A percentile compares a stretch with the other conserved stretches of the same genome.
These are phyloP conservation scores for Apamea monoglypha DNA, from an alignment of 2,888 invertebrate species.

Conservation along the genomic window DNA sequence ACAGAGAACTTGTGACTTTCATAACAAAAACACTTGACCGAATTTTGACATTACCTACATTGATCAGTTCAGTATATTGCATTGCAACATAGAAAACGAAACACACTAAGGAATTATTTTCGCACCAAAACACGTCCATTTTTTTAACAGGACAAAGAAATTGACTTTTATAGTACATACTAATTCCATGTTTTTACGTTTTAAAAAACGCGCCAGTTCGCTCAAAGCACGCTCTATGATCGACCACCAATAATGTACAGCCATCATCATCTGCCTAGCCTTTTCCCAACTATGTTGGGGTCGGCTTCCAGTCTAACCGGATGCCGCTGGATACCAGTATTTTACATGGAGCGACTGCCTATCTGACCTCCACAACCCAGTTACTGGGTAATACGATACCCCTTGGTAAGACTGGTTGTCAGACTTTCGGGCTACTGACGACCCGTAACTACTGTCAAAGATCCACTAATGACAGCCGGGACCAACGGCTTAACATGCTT, in stretches of 20 bases:
- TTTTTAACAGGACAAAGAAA: neutral
- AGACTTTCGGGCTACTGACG: no score
- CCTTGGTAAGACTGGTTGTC: no score
- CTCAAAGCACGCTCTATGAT: constrained; percentile 15
- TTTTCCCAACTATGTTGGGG: no score
- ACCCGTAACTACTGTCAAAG: no score
- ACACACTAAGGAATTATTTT: neutral
- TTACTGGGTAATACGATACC: no score
- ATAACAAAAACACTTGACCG: neutral
- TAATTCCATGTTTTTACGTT: neutral
- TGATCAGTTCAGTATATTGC: neutral
- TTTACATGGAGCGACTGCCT: no score
- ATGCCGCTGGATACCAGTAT: no score
- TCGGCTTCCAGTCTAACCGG: no score
- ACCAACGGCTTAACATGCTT: no score
- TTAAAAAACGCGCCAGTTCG: neutral
- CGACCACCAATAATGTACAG: constrained; percentile 42
- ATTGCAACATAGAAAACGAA: neutral
- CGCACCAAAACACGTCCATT: neutral
- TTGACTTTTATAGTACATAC: neutral
- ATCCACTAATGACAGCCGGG: no score
- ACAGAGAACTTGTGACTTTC: neutral
- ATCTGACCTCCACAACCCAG: no score
- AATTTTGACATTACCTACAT: neutral
- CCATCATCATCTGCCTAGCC: no score